Conservation (phyloP, 2,113 vertebrate species). For the Delphinus delphis region DNA sequence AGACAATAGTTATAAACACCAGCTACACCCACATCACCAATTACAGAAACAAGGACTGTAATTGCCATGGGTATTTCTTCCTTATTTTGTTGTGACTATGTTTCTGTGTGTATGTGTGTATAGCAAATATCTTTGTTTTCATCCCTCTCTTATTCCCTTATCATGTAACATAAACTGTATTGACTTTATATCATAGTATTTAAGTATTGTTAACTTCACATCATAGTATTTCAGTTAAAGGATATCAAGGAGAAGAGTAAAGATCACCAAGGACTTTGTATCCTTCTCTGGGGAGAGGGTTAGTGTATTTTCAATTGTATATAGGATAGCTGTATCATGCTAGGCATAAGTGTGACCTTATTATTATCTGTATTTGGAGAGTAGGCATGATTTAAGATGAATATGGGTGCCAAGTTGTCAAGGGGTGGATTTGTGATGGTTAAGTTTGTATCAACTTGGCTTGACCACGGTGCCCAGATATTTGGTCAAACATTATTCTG, state of each 20-base stretch:
- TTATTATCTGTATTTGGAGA: background rate
- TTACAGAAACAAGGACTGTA: background rate
- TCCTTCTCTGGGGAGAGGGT: background rate
- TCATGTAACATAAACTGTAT: background rate
- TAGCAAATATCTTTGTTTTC: background rate
- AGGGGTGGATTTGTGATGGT: background rate
- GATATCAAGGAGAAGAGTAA: background rate
- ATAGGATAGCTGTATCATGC: background rate
- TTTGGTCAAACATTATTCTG: background rate
- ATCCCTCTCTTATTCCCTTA: background rate
- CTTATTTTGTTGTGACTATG: background rate
- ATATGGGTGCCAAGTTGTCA: background rate
- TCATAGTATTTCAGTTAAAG: background rate
- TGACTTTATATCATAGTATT: background rate
- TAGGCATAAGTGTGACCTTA: background rate
- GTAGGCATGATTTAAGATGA: conserved; percentile 1
- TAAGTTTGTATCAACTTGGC: background rate
- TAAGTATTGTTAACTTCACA: background rate
- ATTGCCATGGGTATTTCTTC: background rate
- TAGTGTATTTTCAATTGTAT: background rate
- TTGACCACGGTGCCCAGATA: background rate
- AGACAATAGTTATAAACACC: background rate
- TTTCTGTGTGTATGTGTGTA: background rate
- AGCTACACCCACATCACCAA: background rate
- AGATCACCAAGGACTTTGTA: background rate